Base-by-base conservation (phyloP, 2,888 invertebrate genomes). In the Maniola hyperantus region DNA sequence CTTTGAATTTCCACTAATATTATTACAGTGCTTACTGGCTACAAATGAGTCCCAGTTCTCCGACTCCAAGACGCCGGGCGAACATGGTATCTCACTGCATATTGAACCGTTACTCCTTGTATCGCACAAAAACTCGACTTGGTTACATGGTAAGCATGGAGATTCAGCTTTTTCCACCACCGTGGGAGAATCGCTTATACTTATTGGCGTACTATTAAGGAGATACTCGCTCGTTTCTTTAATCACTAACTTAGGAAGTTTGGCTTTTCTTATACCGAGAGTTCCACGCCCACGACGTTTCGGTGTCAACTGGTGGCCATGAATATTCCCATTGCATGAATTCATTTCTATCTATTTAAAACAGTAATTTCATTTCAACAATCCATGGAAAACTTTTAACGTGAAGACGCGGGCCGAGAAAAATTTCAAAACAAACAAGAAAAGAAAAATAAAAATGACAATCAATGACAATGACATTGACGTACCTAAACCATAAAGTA, bases 141-240 rank as follows among this genome's bases (percentile, higher is more conserved):
- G 91, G 77, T 91, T 92, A 50, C 89, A 90, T 5, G 91, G 91
- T 67, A 92, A 76, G 57, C 84, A 83, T 0, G 89, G 88, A 18
- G 91, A 91, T 54, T 88, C 89, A 73, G 85, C 82, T 69, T 79
- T 79, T 10, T 77, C 76, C 42, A 42, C n/a, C 7, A 64, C 63
- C 8, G 7, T 26, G 53, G 66, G 55, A 18, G 73, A 64, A 26
- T 74, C 67, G 66, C 77, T 76, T 18, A 74, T 67, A 59, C 69
- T 78, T 7, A 81, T 77, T 61, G 86, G 83, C 46, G 82, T 83
- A 64, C 73, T 71, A n/a, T 74, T 71, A 33, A 62, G 51, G 44
- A 69, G 39, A 44, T 54, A 64, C 26, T 42, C 18, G 46, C 54
- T 69, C 11, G 46, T 36, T 55, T 34, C 64, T 68, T 62, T 71